Evolutionary conservation across 2,888 invertebrate genomes (phyloP), one percentile per base, ranked within the genome.

Genomic region (Podotricha telesiphe): DNA sequence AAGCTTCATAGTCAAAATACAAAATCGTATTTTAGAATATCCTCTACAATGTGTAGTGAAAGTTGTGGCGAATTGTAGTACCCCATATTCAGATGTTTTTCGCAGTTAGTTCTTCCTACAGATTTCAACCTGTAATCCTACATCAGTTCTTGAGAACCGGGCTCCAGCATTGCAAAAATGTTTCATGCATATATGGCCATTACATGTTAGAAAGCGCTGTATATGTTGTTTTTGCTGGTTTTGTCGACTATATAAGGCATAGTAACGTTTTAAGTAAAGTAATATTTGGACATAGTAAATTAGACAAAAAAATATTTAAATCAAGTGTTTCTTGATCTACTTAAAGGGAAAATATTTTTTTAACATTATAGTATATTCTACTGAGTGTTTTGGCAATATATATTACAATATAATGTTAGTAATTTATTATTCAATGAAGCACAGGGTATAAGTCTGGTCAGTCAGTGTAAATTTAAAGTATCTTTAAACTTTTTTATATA

Each of bases 11-110:
- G 8, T 6, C 3, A 37, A 1, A 37, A 6, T 37, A 37, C 19
- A 17, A 17, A 28, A 42, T 42, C 19, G 20, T 66, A 53, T 45
- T 19, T 61, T 17, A 53, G 11, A 34, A 59, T 42, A 10, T 17
- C 19, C 22, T 50, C 28, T 50, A 10, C 20, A 8, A 45, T 42
- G 15, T 56, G 13, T 47, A 48, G 42, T 66, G 11, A 56, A 68
- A 66, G 65, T 66, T 65, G 56, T 51, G 42, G 61, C 50, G 56
- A 62, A 66, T 62, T 45, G 53, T 61, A 62, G 47, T 42, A 47
- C 59, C 34, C n/a, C n/a, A n/a, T 51, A 64, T 59, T 71, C 58
- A 64, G 59, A 68, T 63, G 45, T 45, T 68, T n/a, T n/a, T 68
- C 47, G 56, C 50, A 66, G 69, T 59, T 66, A 68, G 56, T 68